phyloP scores from a whole-genome alignment of 2,797 vertebrate genomes.

The Leptodactylus fallax region DNA sequence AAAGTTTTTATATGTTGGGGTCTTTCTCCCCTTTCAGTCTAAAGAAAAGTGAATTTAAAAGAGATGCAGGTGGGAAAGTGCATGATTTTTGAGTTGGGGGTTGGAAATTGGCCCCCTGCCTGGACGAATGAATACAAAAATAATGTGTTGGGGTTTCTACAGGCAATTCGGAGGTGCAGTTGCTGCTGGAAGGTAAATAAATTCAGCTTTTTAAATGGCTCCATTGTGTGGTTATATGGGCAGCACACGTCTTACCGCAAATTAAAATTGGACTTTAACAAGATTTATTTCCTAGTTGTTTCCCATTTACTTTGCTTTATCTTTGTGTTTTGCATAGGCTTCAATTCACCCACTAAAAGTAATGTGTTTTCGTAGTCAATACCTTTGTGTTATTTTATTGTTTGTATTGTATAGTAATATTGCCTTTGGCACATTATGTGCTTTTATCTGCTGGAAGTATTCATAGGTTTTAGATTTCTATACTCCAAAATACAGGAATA shows the following conservation, averaged over 20 bases:
- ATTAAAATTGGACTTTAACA: constrained; percentile 13
- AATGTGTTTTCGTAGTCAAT: background rate
- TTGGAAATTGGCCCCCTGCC: constrained; percentile 79
- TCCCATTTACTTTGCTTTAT: background rate
- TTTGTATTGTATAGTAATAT: background rate
- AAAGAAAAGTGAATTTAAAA: constrained; percentile 75
- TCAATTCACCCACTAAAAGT: background rate
- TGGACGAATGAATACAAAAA: constrained; percentile 74
- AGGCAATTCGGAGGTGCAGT: constrained; percentile 47
- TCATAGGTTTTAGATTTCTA: background rate
- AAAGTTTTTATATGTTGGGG: constrained; percentile 78
- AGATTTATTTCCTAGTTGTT: constrained; percentile 33
- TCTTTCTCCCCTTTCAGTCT: constrained; percentile 77
- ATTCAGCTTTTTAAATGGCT: constrained; percentile 46
- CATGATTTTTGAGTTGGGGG: constrained; percentile 78
- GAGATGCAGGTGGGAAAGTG: constrained; percentile 80
- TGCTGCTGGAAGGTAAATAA: constrained; percentile 58
- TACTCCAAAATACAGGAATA: background rate
- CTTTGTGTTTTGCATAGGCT: background rate
- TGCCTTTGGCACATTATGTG: background rate
- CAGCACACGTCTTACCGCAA: constrained; percentile 8
- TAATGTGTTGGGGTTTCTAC: constrained; percentile 73
- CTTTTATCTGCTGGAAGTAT: background rate
- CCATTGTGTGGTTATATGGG: constrained; percentile 36
- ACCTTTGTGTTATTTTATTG: background rate